Base-by-base conservation (phyloP, 2,888 invertebrate genomes). In the Ametastegia equiseti region DNA sequence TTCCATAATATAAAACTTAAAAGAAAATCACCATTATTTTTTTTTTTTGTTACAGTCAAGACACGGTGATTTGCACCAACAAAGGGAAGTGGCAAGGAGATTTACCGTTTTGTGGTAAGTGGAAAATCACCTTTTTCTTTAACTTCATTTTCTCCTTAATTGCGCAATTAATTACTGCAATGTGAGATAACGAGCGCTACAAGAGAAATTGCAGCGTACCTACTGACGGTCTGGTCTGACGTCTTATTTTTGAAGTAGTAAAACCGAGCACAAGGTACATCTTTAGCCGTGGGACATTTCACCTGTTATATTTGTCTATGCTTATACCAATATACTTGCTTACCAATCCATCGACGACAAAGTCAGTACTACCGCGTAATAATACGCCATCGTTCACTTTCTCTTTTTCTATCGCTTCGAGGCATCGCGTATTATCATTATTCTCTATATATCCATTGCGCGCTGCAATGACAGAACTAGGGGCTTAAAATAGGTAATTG, bases 61-160 rank as follows among this genome's bases (percentile, higher is more conserved):
- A 94, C 39, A 94, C 94, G 84, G 92, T 95, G 82, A 94, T 95
- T 82, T 97, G 97, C 92, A 95, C 95, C 79, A 91, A 94, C 65
- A 93, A 93, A 80, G 96, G 95, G 57, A 94, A 94, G 88, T 97
- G 97, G 97, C 95, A 95, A 42, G 95, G 95, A 7, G 97, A 97
- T 67, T 92, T 96, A 75, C 97, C 97, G 39, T 97, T 97, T 91
- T 97, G 97, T 91, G 97, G 97, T 95, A 92, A 94, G 93, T 91
- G 36, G 4, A 54, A n/a, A n/a, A n/a, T n/a, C n/a, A n/a, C n/a
- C n/a, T n/a, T 0, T 30, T 2, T 11, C 1, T 30, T 30, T 30
- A 30, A 60, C 15, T 60, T 60, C 60, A 30, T 13, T 60, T 60
- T 60, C 19, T n/a, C n/a, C n/a, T 57, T 11, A 11, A 3, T 60